Conservation (phyloP, 1,140 invertebrate species). For the Brachionus paranguensis region DNA sequence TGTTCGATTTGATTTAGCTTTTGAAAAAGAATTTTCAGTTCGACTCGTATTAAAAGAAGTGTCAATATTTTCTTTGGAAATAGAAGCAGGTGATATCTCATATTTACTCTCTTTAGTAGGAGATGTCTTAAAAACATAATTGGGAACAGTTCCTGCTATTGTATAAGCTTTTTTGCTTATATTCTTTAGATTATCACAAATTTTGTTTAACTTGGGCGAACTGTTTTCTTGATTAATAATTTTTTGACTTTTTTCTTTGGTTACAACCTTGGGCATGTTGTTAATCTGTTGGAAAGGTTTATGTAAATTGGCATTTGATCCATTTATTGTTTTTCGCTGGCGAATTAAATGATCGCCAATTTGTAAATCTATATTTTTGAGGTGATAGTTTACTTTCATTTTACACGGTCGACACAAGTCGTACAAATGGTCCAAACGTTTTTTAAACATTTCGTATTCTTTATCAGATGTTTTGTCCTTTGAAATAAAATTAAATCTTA, state of each 20-base stretch:
- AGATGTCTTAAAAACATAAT: slow-evolving; percentile 18
- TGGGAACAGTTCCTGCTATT: slow-evolving; percentile 33
- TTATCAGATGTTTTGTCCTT: slow-evolving; percentile 20
- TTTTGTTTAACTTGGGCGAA: neutral
- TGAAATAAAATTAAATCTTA: neutral
- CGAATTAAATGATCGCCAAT: slow-evolving; percentile 33
- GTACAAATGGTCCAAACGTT: slow-evolving; percentile 11
- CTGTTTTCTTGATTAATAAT: neutral
- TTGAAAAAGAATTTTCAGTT: neutral
- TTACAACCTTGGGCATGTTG: neutral
- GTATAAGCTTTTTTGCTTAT: slow-evolving; percentile 39
- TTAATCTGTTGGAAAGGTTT: slow-evolving; percentile 12
- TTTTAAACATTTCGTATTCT: neutral
- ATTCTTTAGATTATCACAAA: neutral
- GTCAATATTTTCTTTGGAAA: neutral
- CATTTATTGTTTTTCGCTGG: slow-evolving; percentile 15
- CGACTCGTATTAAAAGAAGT: neutral
- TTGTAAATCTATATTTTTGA: slow-evolving; percentile 1
- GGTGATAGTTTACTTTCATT: slow-evolving; percentile 20
- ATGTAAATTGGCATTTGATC: neutral
- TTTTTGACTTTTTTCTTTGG: neutral
- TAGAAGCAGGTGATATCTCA: neutral
- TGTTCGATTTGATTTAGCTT: neutral
- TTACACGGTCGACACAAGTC: slow-evolving; percentile 10
- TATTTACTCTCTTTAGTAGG: slow-evolving; percentile 4